A percentile compares a stretch with the other conserved stretches of the same genome.
These are phyloP conservation scores for Chironomus tentans DNA, from an alignment of 2,888 invertebrate genomes.

Conservation along the genomic window DNA sequence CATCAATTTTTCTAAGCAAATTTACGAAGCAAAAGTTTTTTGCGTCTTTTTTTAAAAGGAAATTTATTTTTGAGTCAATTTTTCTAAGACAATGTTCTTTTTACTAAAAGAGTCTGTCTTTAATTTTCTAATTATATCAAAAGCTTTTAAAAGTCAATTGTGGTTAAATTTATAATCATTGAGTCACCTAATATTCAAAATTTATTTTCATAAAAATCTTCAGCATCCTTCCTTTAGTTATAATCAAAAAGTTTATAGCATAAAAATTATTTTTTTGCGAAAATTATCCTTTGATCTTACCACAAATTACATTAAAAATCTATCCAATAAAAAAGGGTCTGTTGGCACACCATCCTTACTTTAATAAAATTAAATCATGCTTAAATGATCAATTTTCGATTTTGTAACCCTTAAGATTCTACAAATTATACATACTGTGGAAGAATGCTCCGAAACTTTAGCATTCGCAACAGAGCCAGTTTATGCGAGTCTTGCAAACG, in stretches of 20 bases:
- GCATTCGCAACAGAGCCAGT: conserved; percentile 94
- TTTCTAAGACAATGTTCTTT: too few relatives aligned
- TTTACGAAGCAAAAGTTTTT: too few relatives aligned
- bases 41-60: too few relatives aligned
- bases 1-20: too few relatives aligned
- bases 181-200: too few relatives aligned
- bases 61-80: too few relatives aligned
- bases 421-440: conserved; percentile 61
- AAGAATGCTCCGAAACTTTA: conserved; percentile 77
- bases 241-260: too few relatives aligned
- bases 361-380: not conserved
- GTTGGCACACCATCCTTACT: not conserved
- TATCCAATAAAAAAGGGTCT: too few relatives aligned
- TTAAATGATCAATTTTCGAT: not conserved
- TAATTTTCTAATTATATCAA: too few relatives aligned
- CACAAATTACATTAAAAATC: not conserved
- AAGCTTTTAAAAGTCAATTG: not conserved
- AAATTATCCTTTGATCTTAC: not conserved
- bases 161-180: not conserved
- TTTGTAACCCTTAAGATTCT: conserved; percentile 42
- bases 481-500: conserved; percentile 78
- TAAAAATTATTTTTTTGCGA: too few relatives aligned
- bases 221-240: too few relatives aligned
- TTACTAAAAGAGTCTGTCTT: too few relatives aligned
- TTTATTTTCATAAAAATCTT: not conserved